Evolutionary conservation across 1,140 invertebrate genomes (phyloP), one percentile per base, ranked within the genome.

Genomic region (Zaprionus camerounensis): DNA sequence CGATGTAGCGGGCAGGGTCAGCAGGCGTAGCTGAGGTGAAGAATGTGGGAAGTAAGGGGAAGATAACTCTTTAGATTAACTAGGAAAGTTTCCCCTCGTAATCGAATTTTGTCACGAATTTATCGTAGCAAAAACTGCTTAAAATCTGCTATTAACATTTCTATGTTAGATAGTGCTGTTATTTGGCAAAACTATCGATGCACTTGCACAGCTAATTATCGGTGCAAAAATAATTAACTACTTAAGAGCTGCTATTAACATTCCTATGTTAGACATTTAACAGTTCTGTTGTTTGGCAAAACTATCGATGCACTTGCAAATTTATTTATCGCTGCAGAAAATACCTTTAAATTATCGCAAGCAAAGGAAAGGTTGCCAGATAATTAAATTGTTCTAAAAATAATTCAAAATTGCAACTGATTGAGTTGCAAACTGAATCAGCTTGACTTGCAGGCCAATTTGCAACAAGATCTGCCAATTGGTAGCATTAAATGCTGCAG

Each of bases 381-480:
- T 46, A 17, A 46, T 46, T 46, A 17, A 46, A 9, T 46, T 17
- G 7, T 46, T 46, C 5, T 7, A 17, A 17, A 38, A 46, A 17
- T 46, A 46, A 9, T 46, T 46, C 2, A 9, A 46, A 17, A 46
- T 46, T 46, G n/a, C 6, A 6, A 46, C 41, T 46, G n/a, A 46
- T 46, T 46, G 41, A 46, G 41, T 46, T 46, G 41, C 41, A 7
- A 46, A 46, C 41, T 46, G 41, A 46, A 46, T 17, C 2, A 17
- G n/a, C 41, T 46, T n/a, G n/a, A 46, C 41, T 46, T 46, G 41
- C 7, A 2, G 41, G 7, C n/a, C 7, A 46, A 46, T 46, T 46
- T n/a, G 41, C 1, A 46, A 46, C 41, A 46, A 46, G 41, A 46
- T n/a, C n/a, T 46, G 41, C 41, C n/a, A 46, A 46, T 46, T 46